Conservation (phyloP, 2,888 invertebrate genomes). For the Clostera curtula region DNA sequence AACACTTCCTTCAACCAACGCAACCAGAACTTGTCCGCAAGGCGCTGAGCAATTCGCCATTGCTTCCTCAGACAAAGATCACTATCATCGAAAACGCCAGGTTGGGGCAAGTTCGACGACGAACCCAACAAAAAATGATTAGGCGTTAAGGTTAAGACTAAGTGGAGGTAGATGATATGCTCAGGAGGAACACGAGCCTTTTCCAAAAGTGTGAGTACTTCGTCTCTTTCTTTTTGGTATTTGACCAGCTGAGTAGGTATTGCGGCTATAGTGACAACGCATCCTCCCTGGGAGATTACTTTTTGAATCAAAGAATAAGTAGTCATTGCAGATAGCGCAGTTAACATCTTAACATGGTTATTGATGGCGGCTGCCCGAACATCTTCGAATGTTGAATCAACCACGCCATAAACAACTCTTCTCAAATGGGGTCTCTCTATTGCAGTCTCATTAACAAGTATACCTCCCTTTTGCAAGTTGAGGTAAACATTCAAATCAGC, state of each 20-base stretch:
- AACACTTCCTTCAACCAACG: too few relatives aligned
- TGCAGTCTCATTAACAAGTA: constrained; percentile 2
- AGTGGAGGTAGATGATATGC: constrained; percentile 1
- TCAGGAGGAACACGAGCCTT: background rate
- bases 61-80: too few relatives aligned
- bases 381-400: background rate
- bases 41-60: too few relatives aligned
- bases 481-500: background rate
- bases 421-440: constrained; percentile 1
- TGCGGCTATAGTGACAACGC: background rate
- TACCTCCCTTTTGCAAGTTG: background rate
- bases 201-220: too few relatives aligned
- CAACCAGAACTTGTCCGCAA: too few relatives aligned
- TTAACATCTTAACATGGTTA: constrained; percentile 1
- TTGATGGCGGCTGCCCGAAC: background rate
- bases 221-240: background rate
- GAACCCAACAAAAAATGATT: too few relatives aligned
- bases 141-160: constrained; percentile 3
- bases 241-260: background rate
- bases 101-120: too few relatives aligned
- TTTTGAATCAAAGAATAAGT: constrained; percentile 2
- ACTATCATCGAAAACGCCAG: too few relatives aligned
- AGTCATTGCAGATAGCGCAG: constrained; percentile 4
- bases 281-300: background rate
- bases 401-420: background rate